Evolutionary conservation across 2,113 vertebrate species (phyloP).

Genomic region (Anarrhichthys ocellatus): DNA sequence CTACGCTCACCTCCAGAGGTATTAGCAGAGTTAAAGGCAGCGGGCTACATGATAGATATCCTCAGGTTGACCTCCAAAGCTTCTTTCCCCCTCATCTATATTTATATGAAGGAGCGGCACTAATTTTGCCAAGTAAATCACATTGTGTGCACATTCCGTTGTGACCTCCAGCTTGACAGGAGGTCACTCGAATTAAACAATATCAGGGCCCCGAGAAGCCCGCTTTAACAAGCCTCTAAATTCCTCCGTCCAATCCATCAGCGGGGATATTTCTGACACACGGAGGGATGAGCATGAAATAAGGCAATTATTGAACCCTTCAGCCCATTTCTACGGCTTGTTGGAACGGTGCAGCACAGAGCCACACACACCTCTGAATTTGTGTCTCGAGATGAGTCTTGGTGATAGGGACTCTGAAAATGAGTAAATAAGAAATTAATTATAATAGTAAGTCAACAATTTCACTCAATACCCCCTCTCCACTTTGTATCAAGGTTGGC

Average conservation of each 20-base stretch:
- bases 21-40: constrained; percentile 71
- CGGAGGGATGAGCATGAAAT: constrained; percentile 86
- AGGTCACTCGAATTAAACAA: constrained; percentile 87
- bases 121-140: constrained; percentile 83
- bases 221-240: constrained; percentile 83
- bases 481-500: constrained; percentile 12
- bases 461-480: constrained; percentile 2
- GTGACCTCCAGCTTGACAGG: constrained; percentile 80
- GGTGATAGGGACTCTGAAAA: constrained; percentile 49
- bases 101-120: constrained; percentile 82
- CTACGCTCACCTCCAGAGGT: constrained; percentile 53
- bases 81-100: constrained; percentile 80
- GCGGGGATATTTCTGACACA: constrained; percentile 83
- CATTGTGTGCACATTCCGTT: constrained; percentile 74
- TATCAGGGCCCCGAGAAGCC: constrained; percentile 80
- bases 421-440: constrained; percentile 45
- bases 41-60: constrained; percentile 66
- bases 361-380: constrained; percentile 19
- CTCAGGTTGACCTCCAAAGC: constrained; percentile 76
- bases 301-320: constrained; percentile 88
- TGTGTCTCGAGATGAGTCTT: constrained; percentile 56
- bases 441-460: constrained; percentile 6
- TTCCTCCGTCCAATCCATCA: constrained; percentile 84
- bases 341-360: constrained; percentile 46
- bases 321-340: constrained; percentile 79